Evolutionary conservation across 2,113 vertebrate species (phyloP).

Genomic region (Zosterops hypoxanthus): DNA sequence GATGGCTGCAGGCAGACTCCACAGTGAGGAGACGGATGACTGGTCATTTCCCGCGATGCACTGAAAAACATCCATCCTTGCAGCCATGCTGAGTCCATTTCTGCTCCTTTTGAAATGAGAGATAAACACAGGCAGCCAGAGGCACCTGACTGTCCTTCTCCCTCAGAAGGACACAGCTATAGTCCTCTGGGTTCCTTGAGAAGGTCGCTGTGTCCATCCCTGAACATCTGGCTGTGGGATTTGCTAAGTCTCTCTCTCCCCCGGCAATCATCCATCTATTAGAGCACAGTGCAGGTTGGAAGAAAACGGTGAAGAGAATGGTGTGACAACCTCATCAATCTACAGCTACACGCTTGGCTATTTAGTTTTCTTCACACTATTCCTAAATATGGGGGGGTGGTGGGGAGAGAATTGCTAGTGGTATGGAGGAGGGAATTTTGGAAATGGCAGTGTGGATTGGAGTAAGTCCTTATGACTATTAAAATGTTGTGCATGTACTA

Average conservation of each 20-base stretch:
- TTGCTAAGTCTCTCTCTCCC: constrained; percentile 48
- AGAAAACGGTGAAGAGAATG: constrained; percentile 60
- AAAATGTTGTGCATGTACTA: constrained; percentile 79
- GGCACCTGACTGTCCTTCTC: constrained; percentile 62
- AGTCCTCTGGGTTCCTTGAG: constrained; percentile 46
- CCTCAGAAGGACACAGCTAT: constrained; percentile 62
- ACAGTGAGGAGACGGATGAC: constrained; percentile 79
- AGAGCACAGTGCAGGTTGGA: constrained; percentile 43
- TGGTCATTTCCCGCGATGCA: constrained; percentile 79
- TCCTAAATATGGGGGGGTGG: background rate
- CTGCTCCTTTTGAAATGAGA: constrained; percentile 64
- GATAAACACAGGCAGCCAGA: constrained; percentile 71
- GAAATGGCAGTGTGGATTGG: constrained; percentile 48
- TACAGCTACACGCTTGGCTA: constrained; percentile 68
- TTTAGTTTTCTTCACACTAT: constrained; percentile 56
- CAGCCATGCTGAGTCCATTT: constrained; percentile 68
- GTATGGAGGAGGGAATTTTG: constrained; percentile 68
- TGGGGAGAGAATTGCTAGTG: background rate
- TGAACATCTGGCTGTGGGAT: constrained; percentile 76
- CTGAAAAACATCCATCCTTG: constrained; percentile 78
- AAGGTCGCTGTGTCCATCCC: constrained; percentile 70
- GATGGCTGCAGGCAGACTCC: constrained; percentile 78
- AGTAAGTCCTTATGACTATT: constrained; percentile 70
- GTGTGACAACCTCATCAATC: constrained; percentile 80
- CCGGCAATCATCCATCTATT: constrained; percentile 67